A percentile compares a stretch with the other conserved stretches of the same genome.
Evolutionary conservation across 2,888 invertebrate species (phyloP).

Genomic region (Agonopterix alstromeriana): DNA sequence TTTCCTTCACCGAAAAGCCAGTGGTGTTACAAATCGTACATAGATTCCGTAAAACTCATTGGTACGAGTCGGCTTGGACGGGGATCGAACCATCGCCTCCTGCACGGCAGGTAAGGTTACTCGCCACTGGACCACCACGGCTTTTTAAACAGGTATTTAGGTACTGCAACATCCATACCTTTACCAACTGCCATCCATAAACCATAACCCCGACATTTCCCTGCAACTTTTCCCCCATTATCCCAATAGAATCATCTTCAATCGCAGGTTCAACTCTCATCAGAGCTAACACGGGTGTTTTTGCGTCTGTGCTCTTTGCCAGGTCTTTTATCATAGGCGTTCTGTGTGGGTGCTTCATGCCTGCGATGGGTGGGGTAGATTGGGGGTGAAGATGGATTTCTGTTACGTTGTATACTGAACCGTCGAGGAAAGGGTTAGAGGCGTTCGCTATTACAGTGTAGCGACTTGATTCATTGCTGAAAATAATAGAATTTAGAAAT

Average conservation of each 20-base stretch:
- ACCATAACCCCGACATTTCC: slow-evolving; percentile 16
- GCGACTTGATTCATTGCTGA: slow-evolving; percentile 11
- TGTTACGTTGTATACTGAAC: slow-evolving; percentile 31
- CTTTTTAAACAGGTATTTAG: not conserved
- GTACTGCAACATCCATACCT: slow-evolving; percentile 17
- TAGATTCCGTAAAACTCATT: too few species aligned
- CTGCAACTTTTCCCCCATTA: slow-evolving; percentile 5
- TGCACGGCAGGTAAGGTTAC: too few species aligned
- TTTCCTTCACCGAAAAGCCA: too few species aligned
- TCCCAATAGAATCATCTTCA: slow-evolving; percentile 3
- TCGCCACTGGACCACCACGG: too few species aligned
- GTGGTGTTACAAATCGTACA: too few species aligned
- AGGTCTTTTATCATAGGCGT: not conserved
- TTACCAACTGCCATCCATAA: slow-evolving; percentile 31
- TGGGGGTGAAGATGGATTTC: not conserved
- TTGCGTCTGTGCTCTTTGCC: not conserved
- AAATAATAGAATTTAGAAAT: too few species aligned
- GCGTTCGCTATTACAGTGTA: slow-evolving; percentile 35
- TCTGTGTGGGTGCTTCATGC: not conserved
- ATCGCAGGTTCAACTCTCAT: slow-evolving; percentile 21
- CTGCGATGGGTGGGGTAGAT: too few species aligned
- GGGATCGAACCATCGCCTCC: too few species aligned
- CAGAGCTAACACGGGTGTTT: slow-evolving; percentile 13
- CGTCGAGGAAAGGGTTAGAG: slow-evolving; percentile 32
- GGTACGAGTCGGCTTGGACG: too few species aligned